Evolutionary conservation across 2,888 invertebrate genomes (phyloP).

Genomic region (Alloscopus bannaensis): DNA sequence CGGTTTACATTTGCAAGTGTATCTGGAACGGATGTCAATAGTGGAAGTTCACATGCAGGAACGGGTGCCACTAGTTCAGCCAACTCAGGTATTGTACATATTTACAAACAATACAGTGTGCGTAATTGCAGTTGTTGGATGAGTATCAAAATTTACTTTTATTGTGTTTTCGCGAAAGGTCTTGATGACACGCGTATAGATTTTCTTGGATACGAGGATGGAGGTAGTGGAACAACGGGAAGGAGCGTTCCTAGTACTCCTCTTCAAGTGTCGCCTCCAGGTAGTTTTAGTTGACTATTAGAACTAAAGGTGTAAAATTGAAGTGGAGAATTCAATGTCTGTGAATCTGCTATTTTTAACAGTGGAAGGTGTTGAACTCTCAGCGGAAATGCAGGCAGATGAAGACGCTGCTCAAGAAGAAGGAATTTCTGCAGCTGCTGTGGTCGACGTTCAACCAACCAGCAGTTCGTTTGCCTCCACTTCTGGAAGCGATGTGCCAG

Average conservation of each 20-base stretch:
- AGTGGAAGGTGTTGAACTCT: slow-evolving; percentile 55
- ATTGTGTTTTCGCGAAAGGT: slow-evolving; percentile 77
- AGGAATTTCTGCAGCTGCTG: slow-evolving; percentile 21
- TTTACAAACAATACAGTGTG: slow-evolving; percentile 5
- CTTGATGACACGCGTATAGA: slow-evolving; percentile 86
- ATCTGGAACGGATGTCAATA: slow-evolving; percentile 13
- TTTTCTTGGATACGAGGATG: slow-evolving; percentile 80
- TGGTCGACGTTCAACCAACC: slow-evolving; percentile 67
- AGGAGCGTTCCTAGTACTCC: slow-evolving; percentile 83
- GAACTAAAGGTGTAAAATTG: no score
- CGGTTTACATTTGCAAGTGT: slow-evolving; percentile 79
- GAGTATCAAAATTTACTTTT: neutral
- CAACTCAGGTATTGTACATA: slow-evolving; percentile 27
- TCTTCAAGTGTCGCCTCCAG: slow-evolving; percentile 79
- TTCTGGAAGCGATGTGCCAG: slow-evolving; percentile 62
- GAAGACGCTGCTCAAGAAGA: slow-evolving; percentile 60
- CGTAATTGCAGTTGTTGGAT: neutral
- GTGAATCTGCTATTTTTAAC: no score
- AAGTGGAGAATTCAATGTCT: no score
- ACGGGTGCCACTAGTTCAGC: slow-evolving; percentile 45
- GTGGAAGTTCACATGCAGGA: slow-evolving; percentile 25
- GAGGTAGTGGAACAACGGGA: slow-evolving; percentile 77
- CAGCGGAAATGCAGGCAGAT: slow-evolving; percentile 56
- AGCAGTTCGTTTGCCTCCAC: slow-evolving; percentile 60
- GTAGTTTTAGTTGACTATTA: slow-evolving; percentile 63